Conservation (phyloP, 2,888 invertebrate species). For the Acleris literana region DNA sequence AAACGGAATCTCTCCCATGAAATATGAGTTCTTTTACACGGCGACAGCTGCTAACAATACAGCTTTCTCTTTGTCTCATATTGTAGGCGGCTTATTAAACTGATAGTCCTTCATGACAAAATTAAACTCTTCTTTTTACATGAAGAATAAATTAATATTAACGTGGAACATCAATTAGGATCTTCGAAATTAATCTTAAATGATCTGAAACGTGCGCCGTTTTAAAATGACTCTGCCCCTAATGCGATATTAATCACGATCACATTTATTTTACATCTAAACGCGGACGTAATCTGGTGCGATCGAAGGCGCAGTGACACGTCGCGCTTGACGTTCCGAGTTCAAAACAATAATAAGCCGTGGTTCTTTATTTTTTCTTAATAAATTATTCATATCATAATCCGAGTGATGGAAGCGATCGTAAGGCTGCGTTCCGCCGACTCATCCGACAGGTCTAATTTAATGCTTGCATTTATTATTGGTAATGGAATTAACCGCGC, state of each 20-base stretch:
- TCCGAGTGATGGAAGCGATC: slow-evolving; percentile 78
- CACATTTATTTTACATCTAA: slow-evolving; percentile 52
- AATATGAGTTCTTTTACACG: slow-evolving; percentile 63
- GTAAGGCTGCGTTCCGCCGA: slow-evolving; percentile 70
- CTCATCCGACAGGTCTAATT: slow-evolving; percentile 81
- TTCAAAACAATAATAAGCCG: slow-evolving; percentile 78
- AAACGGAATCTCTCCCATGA: slow-evolving; percentile 68
- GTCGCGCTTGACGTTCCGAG: slow-evolving; percentile 65
- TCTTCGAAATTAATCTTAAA: slow-evolving; percentile 15
- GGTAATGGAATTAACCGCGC: slow-evolving; percentile 82
- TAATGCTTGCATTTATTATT: slow-evolving; percentile 84
- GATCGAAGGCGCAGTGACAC: slow-evolving; percentile 60
- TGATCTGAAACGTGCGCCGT: slow-evolving; percentile 12
- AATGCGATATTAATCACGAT: slow-evolving; percentile 50
- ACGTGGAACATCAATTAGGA: slow-evolving; percentile 13
- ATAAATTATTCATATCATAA: slow-evolving; percentile 83
- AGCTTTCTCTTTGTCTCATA: slow-evolving; percentile 60
- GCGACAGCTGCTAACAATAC: slow-evolving; percentile 72
- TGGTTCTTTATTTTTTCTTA: slow-evolving; percentile 64
- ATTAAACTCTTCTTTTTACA: slow-evolving; percentile 7
- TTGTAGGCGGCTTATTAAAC: slow-evolving; percentile 45
- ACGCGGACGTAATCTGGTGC: slow-evolving; percentile 59
- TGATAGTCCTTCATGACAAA: slow-evolving; percentile 24
- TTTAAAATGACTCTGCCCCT: slow-evolving; percentile 13
- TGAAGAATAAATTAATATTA: slow-evolving; percentile 6